Base-by-base conservation (phyloP, 2,113 vertebrate species). In the Promerops cafer region DNA sequence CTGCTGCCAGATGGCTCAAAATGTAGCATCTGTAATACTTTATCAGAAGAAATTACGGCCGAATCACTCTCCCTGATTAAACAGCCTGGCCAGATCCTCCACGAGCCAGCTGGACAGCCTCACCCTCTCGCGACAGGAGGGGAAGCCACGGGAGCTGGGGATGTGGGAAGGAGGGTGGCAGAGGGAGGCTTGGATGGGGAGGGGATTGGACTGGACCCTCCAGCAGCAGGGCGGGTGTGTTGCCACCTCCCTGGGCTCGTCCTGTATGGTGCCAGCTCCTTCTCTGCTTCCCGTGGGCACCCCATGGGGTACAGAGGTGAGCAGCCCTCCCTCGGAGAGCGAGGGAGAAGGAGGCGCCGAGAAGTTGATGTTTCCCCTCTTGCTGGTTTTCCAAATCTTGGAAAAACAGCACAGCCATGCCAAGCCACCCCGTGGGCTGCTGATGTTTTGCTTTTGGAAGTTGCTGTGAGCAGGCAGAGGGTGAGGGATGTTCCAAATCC, bases 1-100 rank as follows among this genome's bases (percentile, higher is more conserved):
- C 87, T 70, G 87, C 86, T 95, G 97, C 97, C 97, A 96, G 96
- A 97, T 97, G 97, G 97, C 94, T 94, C n/a, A 13, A 93, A 94
- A 88, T 19, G 79, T 5, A 93, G 94, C 96, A 95, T 96, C 96
- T 96, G 97, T 89, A 97, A 94, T 94, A 93, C 89, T 97, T 94
- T 86, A 96, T 96, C 95, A 86, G 96, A 92, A 95, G 97, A 96
- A 96, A 96, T 97, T 93, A 88, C 72, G 26, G 96, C 90, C 24
- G 54, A 96, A 72, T 89, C 28, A 74, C 72, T 54, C 30, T 71
- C 96, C 88, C 83, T 97, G 97, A 98, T 97, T 93, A 88, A 97
- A 93, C 16, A 82, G 75, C 94, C 95, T 59, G 94, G 86, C 94
- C 78, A 93, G 96, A 96, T 90, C 27, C 94, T 65, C 42, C 7